A percentile compares a stretch with the other conserved stretches of the same genome.
phyloP scores from a whole-genome alignment of 1,140 invertebrate genomes.

The Magallana angulata region DNA sequence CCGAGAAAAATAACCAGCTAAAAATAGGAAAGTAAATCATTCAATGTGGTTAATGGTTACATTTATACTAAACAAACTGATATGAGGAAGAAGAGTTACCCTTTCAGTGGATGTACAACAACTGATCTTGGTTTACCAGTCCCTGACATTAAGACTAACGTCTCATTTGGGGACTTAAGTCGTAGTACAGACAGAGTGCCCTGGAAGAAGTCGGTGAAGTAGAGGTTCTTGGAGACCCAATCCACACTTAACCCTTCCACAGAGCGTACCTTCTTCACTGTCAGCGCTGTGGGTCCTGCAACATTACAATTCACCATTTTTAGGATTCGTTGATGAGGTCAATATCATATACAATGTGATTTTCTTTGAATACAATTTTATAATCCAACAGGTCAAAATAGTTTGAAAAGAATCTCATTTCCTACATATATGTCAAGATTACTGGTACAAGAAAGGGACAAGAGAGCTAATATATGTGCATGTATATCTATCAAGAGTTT shows the following conservation, averaged over 20 bases:
- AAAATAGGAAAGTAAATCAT: not conserved
- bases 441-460: no score
- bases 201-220: slow-evolving; percentile 98
- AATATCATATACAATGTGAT: no score
- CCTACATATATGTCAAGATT: no score
- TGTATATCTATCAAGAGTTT: no score
- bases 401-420: no score
- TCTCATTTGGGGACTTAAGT: slow-evolving; percentile 71
- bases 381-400: no score
- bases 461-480: no score
- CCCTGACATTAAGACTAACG: slow-evolving; percentile 67
- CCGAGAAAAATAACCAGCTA: slow-evolving; percentile 93
- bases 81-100: slow-evolving; percentile 76
- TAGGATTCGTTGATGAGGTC: no score
- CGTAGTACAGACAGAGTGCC: slow-evolving; percentile 96
- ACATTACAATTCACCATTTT: not conserved
- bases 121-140: slow-evolving; percentile 89
- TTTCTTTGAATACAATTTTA: no score
- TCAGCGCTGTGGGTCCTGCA: slow-evolving; percentile 66
- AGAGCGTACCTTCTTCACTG: slow-evolving; percentile 81
- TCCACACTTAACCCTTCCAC: slow-evolving; percentile 98
- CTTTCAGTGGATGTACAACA: slow-evolving; percentile 96
- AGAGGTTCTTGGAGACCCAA: slow-evolving; percentile 98
- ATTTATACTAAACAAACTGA: not conserved
- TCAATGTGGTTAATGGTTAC: not conserved